phyloP scores from a whole-genome alignment of 2,113 vertebrate genomes.

The Psammodynastes pulverulentus region DNA sequence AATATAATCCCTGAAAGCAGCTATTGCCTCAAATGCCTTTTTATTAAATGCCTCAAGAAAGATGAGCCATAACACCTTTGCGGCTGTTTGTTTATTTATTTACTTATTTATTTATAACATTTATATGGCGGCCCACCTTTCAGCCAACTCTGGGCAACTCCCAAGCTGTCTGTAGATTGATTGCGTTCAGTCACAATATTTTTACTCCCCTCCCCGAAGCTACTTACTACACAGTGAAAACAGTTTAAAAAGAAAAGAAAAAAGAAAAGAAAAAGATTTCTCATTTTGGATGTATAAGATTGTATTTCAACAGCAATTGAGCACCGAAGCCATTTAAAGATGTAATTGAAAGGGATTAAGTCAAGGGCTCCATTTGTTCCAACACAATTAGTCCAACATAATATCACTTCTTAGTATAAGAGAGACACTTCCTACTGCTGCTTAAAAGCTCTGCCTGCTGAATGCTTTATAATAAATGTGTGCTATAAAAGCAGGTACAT shows the following conservation, averaged over 20 bases:
- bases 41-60: conserved; percentile 66
- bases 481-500: conserved; percentile 72
- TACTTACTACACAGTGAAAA: conserved; percentile 53
- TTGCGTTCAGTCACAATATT: conserved; percentile 49
- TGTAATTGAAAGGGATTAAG: conserved; percentile 62
- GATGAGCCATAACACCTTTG: conserved; percentile 63
- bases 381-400: conserved; percentile 64
- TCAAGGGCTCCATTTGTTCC: conserved; percentile 40
- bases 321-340: conserved; percentile 63
- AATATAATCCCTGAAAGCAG: conserved; percentile 68
- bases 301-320: conserved; percentile 59
- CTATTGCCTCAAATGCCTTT: conserved; percentile 64
- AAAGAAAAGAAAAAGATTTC: conserved; percentile 54
- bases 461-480: conserved; percentile 72
- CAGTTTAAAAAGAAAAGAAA: conserved; percentile 61
- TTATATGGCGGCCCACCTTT: neutral
- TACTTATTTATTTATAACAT: neutral
- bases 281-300: conserved; percentile 66
- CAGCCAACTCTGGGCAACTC: neutral
- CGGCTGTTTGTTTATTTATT: conserved; percentile 41
- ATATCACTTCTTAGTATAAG: conserved; percentile 68
- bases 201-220: conserved; percentile 39
- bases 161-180: conserved; percentile 55
- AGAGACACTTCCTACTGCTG: conserved; percentile 65
- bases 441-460: conserved; percentile 64